phyloP scores from a whole-genome alignment of 64 coral and sea anemone genomes.

The Platygyra sinensis region DNA sequence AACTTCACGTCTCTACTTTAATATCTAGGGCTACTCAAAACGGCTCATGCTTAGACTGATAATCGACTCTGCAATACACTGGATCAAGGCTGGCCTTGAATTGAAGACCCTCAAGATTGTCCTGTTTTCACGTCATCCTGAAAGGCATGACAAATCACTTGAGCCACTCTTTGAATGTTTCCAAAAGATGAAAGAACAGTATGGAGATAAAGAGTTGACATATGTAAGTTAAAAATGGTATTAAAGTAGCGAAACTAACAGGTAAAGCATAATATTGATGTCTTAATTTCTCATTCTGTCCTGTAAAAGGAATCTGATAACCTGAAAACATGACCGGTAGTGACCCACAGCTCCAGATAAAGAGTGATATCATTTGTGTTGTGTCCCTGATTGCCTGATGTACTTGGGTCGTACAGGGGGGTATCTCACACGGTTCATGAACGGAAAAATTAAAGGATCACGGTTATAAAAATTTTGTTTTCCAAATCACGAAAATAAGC shows the following conservation, averaged over 20 bases:
- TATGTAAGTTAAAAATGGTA: conserved; percentile 7
- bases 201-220: conserved; percentile 59
- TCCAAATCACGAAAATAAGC: too few relatives aligned
- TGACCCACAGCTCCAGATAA: too few relatives aligned
- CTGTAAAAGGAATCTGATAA: too few relatives aligned
- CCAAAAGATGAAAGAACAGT: conserved; percentile 53
- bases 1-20: background rate
- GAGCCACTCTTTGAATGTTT: conserved; percentile 67
- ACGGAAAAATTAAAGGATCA: too few relatives aligned
- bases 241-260: background rate
- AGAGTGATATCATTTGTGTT: too few relatives aligned
- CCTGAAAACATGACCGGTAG: too few relatives aligned
- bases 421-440: too few relatives aligned
- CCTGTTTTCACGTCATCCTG: conserved; percentile 63
- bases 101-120: conserved; percentile 90
- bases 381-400: too few relatives aligned
- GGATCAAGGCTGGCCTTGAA: conserved; percentile 90
- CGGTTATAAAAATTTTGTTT: too few relatives aligned
- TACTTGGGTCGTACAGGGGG: too few relatives aligned
- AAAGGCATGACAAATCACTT: conserved; percentile 40
- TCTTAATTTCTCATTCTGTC: background rate
- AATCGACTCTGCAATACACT: conserved; percentile 87
- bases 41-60: conserved; percentile 71
- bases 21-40: conserved; percentile 72
- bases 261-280: background rate